Conservation (phyloP, 2,888 invertebrate species). For the Coelogynopora nodosa region DNA sequence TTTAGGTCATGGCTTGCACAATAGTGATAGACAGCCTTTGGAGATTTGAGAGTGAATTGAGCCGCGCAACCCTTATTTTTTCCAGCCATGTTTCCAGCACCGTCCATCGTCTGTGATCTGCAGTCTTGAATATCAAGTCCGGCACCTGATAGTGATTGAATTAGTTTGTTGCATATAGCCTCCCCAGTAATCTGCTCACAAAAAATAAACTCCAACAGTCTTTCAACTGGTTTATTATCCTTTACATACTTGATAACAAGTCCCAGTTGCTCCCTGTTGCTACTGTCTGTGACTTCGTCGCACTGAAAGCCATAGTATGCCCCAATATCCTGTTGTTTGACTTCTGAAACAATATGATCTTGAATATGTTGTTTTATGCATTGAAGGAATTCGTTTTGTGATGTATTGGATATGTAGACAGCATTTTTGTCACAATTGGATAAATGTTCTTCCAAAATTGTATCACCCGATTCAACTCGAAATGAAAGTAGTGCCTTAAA, state of each 20-base stretch:
- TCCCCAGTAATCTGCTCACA: background rate
- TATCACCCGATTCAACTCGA: background rate
- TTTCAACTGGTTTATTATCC: background rate
- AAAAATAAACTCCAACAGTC: background rate
- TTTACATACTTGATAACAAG: background rate
- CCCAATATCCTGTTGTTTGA: background rate
- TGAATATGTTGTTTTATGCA: background rate
- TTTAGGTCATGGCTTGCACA: constrained; percentile 38
- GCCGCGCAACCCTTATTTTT: background rate
- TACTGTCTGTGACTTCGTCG: background rate
- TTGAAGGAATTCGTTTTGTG: background rate
- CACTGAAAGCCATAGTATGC: background rate
- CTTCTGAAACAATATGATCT: background rate
- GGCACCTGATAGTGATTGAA: background rate
- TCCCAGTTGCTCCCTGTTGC: background rate
- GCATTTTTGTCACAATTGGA: background rate
- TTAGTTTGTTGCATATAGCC: background rate
- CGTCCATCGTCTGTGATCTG: background rate
- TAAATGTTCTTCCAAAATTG: background rate
- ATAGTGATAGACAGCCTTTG: constrained; percentile 35
- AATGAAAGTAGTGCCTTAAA: background rate
- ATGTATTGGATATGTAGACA: background rate
- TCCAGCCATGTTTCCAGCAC: background rate
- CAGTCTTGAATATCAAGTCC: background rate
- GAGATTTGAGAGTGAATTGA: constrained; percentile 9